Percentiles rank a stretch among this genome's conserved stretches.
Evolutionary conservation across 2,113 vertebrate species (phyloP).

Genomic region (Grus americana): DNA sequence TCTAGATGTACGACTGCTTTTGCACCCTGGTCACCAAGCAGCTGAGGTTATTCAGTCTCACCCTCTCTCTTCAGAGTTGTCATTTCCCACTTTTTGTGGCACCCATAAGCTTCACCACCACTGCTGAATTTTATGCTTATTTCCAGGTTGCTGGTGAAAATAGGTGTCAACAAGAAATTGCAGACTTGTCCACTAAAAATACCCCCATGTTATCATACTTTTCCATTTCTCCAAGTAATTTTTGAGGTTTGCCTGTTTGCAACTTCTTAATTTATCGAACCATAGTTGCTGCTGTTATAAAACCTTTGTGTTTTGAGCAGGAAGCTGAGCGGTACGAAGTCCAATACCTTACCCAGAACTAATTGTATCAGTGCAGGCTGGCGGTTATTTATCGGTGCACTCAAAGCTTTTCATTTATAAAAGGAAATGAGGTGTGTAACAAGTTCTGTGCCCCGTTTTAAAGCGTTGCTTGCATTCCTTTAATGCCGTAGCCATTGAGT

Average conservation of each 20-base stretch:
- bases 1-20: background rate
- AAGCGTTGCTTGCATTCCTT: background rate
- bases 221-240: background rate
- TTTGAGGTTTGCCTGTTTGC: background rate
- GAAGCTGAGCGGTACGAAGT: background rate
- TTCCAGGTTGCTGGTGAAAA: background rate
- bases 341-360: background rate
- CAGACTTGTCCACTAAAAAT: background rate
- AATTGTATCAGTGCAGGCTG: fast-evolving
- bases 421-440: background rate
- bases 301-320: background rate
- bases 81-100: background rate
- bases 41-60: background rate
- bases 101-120: background rate
- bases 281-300: background rate
- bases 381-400: background rate
- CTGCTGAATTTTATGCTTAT: background rate
- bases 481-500: background rate
- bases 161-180: background rate
- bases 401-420: background rate
- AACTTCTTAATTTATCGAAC: background rate
- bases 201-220: fast-evolving
- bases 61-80: background rate
- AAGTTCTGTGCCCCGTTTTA: background rate
- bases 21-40: background rate